phyloP scores from a whole-genome alignment of 2,113 vertebrate genomes.

The Centropus unirufus region DNA sequence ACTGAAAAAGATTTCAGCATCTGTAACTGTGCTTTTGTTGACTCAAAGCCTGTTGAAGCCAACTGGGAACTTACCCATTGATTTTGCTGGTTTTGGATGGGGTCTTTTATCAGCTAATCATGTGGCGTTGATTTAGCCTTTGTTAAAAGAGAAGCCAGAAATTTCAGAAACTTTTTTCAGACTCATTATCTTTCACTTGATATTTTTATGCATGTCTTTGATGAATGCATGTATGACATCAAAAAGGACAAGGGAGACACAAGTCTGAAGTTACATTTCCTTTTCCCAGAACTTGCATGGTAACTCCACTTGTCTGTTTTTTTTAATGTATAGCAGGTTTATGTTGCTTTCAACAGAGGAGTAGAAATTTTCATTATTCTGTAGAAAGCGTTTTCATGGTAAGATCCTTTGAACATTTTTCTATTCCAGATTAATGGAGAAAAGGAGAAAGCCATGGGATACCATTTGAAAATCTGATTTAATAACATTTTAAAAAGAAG shows the following conservation, averaged over 20 bases:
- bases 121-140: constrained; percentile 1
- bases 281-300: neutral
- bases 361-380: constrained; percentile 41
- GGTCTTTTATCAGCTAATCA: neutral
- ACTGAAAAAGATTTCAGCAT: neutral
- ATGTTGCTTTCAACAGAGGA: constrained; percentile 26
- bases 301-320: neutral
- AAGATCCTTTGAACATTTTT: constrained; percentile 71
- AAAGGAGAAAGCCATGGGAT: constrained; percentile 68
- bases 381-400: constrained; percentile 59
- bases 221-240: neutral
- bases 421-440: constrained; percentile 57
- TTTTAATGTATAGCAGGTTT: constrained; percentile 35
- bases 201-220: constrained; percentile 3
- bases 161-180: constrained; percentile 23
- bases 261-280: constrained; percentile 4
- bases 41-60: constrained; percentile 30
- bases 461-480: constrained; percentile 67
- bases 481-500: constrained; percentile 58
- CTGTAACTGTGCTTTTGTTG: constrained; percentile 30
- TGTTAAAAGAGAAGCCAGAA: constrained; percentile 36
- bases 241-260: neutral
- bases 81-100: constrained; percentile 48
- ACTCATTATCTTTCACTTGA: neutral
- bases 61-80: constrained; percentile 44